Evolutionary conservation across 2,113 vertebrate genomes (phyloP).

Genomic region (Trachemys scripta): DNA sequence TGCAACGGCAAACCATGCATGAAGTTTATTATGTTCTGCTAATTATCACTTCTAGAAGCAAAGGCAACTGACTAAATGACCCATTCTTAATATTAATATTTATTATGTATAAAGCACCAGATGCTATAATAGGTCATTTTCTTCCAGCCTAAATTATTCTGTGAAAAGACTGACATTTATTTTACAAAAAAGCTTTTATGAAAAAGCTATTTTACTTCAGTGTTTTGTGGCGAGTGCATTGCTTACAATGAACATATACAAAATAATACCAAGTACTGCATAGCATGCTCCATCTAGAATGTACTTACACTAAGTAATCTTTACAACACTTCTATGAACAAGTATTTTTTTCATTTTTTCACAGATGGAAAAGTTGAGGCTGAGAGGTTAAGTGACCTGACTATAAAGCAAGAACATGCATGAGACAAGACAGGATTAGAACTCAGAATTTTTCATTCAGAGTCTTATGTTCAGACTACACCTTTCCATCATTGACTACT

Average conservation of each 20-base stretch:
- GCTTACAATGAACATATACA: neutral
- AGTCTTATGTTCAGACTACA: neutral
- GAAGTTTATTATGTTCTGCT: slow-evolving; percentile 35
- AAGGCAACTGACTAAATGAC: neutral
- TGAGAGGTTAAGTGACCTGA: neutral
- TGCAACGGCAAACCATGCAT: neutral
- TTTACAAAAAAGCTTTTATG: neutral
- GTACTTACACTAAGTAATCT: neutral
- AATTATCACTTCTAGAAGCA: slow-evolving; percentile 36
- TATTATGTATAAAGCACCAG: slow-evolving; percentile 47
- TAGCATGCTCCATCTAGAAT: neutral
- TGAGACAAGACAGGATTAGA: neutral
- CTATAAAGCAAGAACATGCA: neutral
- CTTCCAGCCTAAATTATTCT: neutral
- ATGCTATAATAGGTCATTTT: neutral
- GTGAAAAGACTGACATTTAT: neutral
- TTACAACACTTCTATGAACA: neutral
- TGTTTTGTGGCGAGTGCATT: neutral
- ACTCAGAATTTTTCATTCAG: neutral
- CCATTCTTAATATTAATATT: slow-evolving; percentile 26
- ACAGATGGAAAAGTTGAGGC: neutral
- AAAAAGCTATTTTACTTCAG: neutral
- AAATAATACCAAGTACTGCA: neutral
- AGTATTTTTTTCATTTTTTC: neutral
- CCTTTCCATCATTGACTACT: neutral